Evolutionary conservation across 1,140 invertebrate genomes (phyloP), one percentile per base, ranked within the genome.

Genomic region (Palaemon carinicauda): DNA sequence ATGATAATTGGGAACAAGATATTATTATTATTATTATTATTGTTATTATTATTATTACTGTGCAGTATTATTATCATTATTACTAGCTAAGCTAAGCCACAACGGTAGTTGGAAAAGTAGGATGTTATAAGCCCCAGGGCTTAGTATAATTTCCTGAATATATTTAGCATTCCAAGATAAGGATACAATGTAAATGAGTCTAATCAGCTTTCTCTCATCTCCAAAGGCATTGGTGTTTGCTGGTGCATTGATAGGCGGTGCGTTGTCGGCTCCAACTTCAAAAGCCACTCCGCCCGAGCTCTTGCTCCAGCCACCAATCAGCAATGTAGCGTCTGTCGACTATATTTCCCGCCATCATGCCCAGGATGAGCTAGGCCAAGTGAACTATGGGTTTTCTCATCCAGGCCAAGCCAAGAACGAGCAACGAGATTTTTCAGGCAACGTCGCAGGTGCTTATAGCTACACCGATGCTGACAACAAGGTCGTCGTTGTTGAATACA

Each of bases 391-490:
- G 54, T 80, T 80, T 33, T 52, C 77, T 60, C 29, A 60, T 14
- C 27, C 53, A 27, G 77, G 77, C 21, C 77, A 80, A 21, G 51
- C 77, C 77, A 80, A 80, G 77, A 80, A 80, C 31, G 77, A 80
- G 14, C 50, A 81, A 12, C 86, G 80, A 14, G 89, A 89, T 50
- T 84, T 82, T 15, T 52, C 41, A 54, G 89, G 89, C 7, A 88
- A 89, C 51, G 88, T 89, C 17, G 60, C 87, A 53, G 89, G 89
- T 29, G 69, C 71, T 71, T 88, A 88, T 91, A 92, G 92, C 73
- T 93, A 93, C 89, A 92, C 92, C 78, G 92, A 93, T 79, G 93
- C 93, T 89, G 90, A 93, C 75, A 91, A 92, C 24, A 90, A 90
- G 88, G 90, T 93, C 27, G 91, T 93, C 87, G 91, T 92, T 77